Evolutionary conservation across 1,140 invertebrate genomes (phyloP).

Genomic region (Antheraea pernyi): DNA sequence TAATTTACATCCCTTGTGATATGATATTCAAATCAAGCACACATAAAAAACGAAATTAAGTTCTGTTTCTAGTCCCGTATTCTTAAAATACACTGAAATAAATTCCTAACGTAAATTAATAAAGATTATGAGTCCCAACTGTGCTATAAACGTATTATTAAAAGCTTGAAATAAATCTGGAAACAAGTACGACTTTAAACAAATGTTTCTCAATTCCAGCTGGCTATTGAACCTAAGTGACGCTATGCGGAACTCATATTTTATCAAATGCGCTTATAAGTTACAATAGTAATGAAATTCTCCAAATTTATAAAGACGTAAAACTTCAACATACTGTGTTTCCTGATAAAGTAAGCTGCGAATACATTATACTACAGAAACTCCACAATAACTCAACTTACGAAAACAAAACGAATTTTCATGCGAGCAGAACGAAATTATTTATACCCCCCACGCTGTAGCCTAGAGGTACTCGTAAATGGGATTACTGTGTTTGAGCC

Average conservation of each 20-base stretch:
- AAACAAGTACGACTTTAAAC: neutral
- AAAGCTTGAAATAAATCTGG: neutral
- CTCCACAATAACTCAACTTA: neutral
- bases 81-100: too few relatives aligned
- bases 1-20: too few relatives aligned
- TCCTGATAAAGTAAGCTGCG: neutral
- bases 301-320: neutral
- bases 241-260: neutral
- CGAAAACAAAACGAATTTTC: neutral
- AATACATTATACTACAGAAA: neutral
- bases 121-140: neutral
- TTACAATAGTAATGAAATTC: neutral
- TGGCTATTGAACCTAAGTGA: neutral
- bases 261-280: neutral
- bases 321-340: neutral
- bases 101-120: too few relatives aligned
- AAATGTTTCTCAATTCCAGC: neutral
- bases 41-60: too few relatives aligned
- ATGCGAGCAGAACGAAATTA: slow-evolving; percentile 2
- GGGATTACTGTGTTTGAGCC: neutral
- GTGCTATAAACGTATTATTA: neutral
- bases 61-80: too few relatives aligned
- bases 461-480: neutral
- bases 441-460: neutral
- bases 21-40: too few relatives aligned